Evolutionary conservation across 1,140 invertebrate genomes (phyloP).

Genomic region (Hetaerina americana): DNA sequence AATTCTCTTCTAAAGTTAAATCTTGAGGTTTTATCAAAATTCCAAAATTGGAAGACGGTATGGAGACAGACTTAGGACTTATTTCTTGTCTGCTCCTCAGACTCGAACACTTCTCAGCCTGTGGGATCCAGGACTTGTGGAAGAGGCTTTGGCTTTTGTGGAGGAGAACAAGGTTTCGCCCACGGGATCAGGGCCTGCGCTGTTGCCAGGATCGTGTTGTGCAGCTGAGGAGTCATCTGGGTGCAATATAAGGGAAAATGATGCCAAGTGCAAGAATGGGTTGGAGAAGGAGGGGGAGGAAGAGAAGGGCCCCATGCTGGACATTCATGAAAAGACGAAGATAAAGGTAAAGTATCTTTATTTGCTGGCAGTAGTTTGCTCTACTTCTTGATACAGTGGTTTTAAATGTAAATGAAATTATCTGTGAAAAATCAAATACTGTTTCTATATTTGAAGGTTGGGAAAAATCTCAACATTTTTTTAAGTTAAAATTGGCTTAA

Average conservation of each 20-base stretch:
- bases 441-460: not conserved
- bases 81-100: constrained; percentile 23
- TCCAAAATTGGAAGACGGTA: no score
- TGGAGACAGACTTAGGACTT: no score
- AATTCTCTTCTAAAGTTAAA: no score
- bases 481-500: no score
- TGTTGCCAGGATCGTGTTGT: not conserved
- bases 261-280: not conserved
- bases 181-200: not conserved
- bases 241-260: not conserved
- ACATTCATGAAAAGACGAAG: not conserved
- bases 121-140: constrained; percentile 70
- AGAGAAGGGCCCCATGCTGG: not conserved
- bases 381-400: no score
- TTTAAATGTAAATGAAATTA: not conserved
- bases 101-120: constrained; percentile 62
- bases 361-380: no score
- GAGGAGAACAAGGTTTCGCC: constrained; percentile 46
- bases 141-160: constrained; percentile 68
- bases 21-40: no score
- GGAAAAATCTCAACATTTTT: no score
- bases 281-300: not conserved
- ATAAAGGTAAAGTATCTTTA: not conserved
- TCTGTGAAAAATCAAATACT: not conserved
- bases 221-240: not conserved